Percentiles rank a stretch among this genome's conserved stretches.
Conservation (phyloP, 2,797 vertebrate genomes). For the Ispidina picta region DNA sequence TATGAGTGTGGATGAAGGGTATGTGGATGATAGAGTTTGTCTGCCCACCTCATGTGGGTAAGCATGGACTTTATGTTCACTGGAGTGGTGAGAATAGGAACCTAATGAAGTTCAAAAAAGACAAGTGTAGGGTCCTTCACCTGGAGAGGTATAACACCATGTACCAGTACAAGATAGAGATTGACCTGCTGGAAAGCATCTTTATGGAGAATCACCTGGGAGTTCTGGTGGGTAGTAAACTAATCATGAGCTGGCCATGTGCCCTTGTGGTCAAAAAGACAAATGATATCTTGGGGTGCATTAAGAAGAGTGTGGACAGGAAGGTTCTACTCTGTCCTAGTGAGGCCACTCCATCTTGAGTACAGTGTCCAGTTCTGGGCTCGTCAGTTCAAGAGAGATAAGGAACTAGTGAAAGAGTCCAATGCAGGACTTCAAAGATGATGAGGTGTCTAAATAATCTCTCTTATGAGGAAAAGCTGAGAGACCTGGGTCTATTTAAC, state of each 20-base stretch:
- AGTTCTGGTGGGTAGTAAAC: background rate
- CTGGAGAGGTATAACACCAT: background rate
- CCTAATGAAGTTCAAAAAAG: background rate
- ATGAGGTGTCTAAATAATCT: background rate
- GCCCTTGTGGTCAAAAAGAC: background rate
- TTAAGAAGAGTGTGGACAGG: background rate
- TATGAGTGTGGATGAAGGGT: background rate
- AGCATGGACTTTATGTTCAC: background rate
- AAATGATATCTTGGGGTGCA: background rate
- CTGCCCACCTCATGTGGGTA: background rate
- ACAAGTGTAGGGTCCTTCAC: background rate
- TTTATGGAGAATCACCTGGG: background rate
- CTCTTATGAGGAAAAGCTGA: background rate
- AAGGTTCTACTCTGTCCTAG: background rate
- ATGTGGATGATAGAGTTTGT: background rate
- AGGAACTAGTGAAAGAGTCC: too few species aligned
- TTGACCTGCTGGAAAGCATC: background rate
- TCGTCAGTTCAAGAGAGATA: too few species aligned
- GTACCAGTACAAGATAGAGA: background rate
- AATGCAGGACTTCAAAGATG: too few species aligned
- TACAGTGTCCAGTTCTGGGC: background rate
- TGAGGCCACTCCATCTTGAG: background rate
- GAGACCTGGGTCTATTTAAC: too few species aligned
- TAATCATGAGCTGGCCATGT: background rate
- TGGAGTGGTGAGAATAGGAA: background rate